Evolutionary conservation across 2,888 invertebrate species (phyloP).

Genomic region (Nomada lathburiana): DNA sequence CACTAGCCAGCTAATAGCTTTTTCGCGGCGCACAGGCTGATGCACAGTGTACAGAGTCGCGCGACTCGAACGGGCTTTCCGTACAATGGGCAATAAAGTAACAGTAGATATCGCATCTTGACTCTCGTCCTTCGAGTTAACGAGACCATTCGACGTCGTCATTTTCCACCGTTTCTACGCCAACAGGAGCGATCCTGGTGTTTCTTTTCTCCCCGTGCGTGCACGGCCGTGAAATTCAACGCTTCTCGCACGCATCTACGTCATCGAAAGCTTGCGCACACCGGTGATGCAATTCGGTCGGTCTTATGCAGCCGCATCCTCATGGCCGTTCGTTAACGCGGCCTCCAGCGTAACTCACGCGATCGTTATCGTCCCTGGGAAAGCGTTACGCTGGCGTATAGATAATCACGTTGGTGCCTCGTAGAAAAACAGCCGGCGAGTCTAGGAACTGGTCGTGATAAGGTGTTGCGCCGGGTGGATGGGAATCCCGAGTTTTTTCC

Average conservation of each 20-base stretch:
- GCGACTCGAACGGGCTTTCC: conserved; percentile 38
- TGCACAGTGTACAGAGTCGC: conserved; percentile 40
- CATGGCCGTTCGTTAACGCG: conserved; percentile 63
- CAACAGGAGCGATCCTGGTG: not conserved
- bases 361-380: conserved; percentile 68
- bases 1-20: conserved; percentile 62
- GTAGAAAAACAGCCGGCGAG: conserved; percentile 20
- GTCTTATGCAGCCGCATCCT: conserved; percentile 41
- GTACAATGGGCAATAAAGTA: conserved; percentile 73
- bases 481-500: not conserved
- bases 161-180: conserved; percentile 56
- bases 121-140: conserved; percentile 63
- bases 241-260: conserved; percentile 41
- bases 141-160: conserved; percentile 70
- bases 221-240: conserved; percentile 43
- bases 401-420: conserved; percentile 24
- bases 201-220: not conserved
- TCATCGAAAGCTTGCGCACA: conserved; percentile 41
- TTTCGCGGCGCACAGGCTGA: conserved; percentile 46
- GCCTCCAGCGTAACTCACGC: conserved; percentile 54
- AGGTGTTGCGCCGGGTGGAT: not conserved
- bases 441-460: conserved; percentile 4
- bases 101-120: conserved; percentile 69
- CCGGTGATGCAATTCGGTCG: conserved; percentile 57
- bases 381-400: conserved; percentile 53